phyloP scores from a whole-genome alignment of 2,113 vertebrate species.

The Aplodontia rufa region DNA sequence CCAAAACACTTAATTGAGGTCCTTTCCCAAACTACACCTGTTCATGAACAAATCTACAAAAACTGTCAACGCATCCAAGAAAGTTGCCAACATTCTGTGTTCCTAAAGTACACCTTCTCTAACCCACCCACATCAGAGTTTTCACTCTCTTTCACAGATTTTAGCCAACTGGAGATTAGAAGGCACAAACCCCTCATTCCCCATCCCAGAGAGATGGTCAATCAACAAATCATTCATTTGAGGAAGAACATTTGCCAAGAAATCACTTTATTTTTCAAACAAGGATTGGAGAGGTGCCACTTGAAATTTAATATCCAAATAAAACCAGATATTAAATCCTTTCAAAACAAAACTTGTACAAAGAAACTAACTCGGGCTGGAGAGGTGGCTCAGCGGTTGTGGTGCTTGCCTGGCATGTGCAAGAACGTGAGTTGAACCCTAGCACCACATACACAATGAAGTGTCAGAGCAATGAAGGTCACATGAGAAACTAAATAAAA shows the following conservation, averaged over 20 bases:
- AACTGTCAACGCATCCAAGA: background rate
- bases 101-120: background rate
- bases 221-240: background rate
- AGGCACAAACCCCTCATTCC: background rate
- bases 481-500: too few species aligned
- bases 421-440: too few species aligned
- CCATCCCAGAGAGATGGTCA: background rate
- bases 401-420: too few species aligned
- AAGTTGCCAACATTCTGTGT: background rate
- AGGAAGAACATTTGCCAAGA: background rate
- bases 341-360: conserved; percentile 36
- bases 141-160: too few species aligned
- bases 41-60: background rate
- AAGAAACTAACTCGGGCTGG: too few species aligned
- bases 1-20: background rate
- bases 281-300: background rate
- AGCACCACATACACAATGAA: too few species aligned
- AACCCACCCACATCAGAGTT: background rate
- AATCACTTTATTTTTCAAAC: conserved; percentile 58
- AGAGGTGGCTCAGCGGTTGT: too few species aligned
- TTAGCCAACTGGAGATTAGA: too few species aligned
- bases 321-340: conserved; percentile 33
- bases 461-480: too few species aligned
- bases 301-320: conserved; percentile 12
- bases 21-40: background rate